Percentiles rank a stretch among this genome's conserved stretches.
phyloP scores from a whole-genome alignment of 2,797 vertebrate genomes.

The Gambusia yucatana region DNA sequence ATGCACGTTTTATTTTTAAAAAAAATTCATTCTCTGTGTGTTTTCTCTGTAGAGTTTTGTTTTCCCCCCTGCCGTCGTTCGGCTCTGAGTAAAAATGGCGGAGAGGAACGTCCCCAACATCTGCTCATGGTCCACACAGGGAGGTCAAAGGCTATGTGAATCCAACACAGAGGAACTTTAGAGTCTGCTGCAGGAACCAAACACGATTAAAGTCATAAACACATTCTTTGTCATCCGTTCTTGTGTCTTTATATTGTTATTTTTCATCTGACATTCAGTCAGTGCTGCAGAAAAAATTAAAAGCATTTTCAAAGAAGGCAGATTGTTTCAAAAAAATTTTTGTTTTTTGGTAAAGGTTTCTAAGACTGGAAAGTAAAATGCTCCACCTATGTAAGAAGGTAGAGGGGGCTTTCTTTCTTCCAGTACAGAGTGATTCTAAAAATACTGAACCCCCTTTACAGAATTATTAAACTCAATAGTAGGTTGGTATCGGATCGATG shows the following conservation, averaged over 20 bases:
- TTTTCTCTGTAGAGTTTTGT: not conserved
- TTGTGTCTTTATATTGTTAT: not conserved
- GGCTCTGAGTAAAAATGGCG: slow-evolving; percentile 19
- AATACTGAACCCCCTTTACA: too few species aligned
- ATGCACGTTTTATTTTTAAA: not conserved
- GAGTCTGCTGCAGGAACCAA: slow-evolving; percentile 36
- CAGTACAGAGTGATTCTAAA: too few species aligned
- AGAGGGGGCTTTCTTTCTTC: too few species aligned
- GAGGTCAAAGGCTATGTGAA: slow-evolving; percentile 63
- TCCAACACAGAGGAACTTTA: slow-evolving; percentile 48
- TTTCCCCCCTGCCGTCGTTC: slow-evolving; percentile 17
- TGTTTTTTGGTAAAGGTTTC: too few species aligned
- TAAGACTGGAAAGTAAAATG: too few species aligned
- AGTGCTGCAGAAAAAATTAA: not conserved
- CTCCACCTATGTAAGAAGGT: too few species aligned
- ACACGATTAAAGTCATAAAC: slow-evolving; percentile 15
- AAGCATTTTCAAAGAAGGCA: not conserved
- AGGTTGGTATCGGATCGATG: too few species aligned
- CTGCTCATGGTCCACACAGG: slow-evolving; percentile 49
- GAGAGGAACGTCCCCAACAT: slow-evolving; percentile 49
- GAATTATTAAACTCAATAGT: too few species aligned
- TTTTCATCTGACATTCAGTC: too few species aligned
- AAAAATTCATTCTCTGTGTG: not conserved
- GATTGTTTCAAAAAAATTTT: not conserved
- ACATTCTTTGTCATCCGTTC: not conserved